Evolutionary conservation across 2,113 vertebrate species (phyloP).

Genomic region (Perognathus longimembris): DNA sequence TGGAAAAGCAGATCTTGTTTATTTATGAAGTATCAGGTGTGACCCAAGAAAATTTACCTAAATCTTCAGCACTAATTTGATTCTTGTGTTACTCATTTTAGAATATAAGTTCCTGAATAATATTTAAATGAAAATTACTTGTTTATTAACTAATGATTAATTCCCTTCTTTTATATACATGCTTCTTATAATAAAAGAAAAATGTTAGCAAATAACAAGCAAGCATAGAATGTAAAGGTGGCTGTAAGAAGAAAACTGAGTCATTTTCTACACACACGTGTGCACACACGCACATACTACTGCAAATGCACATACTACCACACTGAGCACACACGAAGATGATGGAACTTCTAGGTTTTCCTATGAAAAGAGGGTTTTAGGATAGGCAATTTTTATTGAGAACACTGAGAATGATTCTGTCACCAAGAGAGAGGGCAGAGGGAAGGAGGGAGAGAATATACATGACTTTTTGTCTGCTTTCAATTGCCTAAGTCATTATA

Average conservation of each 20-base stretch:
- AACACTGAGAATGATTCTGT: background rate
- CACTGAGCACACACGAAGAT: background rate
- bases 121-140: constrained; percentile 38
- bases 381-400: background rate
- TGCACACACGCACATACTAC: background rate
- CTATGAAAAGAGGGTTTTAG: background rate
- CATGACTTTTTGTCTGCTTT: constrained; percentile 6
- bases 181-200: constrained; percentile 27
- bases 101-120: background rate
- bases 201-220: background rate
- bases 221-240: background rate
- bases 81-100: background rate
- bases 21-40: background rate
- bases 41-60: background rate
- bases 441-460: background rate
- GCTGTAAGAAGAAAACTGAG: background rate
- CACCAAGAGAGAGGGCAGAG: too few relatives aligned
- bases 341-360: background rate
- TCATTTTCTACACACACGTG: background rate
- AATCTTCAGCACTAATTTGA: background rate
- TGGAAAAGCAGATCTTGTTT: constrained; percentile 24
- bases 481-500: background rate
- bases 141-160: background rate
- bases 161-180: background rate
- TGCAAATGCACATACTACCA: too few relatives aligned